Base-by-base conservation (phyloP, 2,797 vertebrate species). In the Enteromius paludinosus region DNA sequence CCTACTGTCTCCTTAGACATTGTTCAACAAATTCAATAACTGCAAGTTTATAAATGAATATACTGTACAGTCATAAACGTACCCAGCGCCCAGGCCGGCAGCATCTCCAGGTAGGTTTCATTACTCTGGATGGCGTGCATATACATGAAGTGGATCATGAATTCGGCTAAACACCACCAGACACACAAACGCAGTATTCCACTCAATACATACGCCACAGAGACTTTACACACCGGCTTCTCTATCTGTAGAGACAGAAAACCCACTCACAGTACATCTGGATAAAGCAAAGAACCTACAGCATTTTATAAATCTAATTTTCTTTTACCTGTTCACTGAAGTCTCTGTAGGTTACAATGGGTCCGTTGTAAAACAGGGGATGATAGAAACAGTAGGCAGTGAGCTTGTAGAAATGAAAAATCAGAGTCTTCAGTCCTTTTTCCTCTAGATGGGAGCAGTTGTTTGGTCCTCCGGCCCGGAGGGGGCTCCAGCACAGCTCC, bases 311-410 rank as follows among this genome's bases (percentile, higher is more conserved):
- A 78, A 83, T 35, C 41, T 71, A 28, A 23, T 33, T 18, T 49
- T 70, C 3, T 33, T 77, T 92, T 92, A 99, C 98, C 96, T 98
- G 96, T 28, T 91, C 88, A 52, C 87, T 82, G 89, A 98, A 99
- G 69, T 96, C 96, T 85, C 92, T 94, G 85, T 95, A 98, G 52
- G 90, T 95, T 86, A 99, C 74, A 61, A 98, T 92, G 8, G 98
- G 98, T 47, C 98, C 98, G 0, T 99, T 99, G 93, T 97, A 98
- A 93, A 99, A 97, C 17, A 95, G 94, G 0, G 98, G 98, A 84
- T 99, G 98, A 84, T 99, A 99, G 89, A 99, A 99, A 41, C 95
- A 94, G 2, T 98, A 99, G 2, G 96, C 95, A 84, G 97, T 84
- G 88, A 98, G 88, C 95, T 97, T 97, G 61, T 87, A 90, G 23